These are phyloP conservation scores for Myrmecobius fasciatus DNA, from an alignment of 2,113 vertebrate genomes.

Conservation along the genomic window DNA sequence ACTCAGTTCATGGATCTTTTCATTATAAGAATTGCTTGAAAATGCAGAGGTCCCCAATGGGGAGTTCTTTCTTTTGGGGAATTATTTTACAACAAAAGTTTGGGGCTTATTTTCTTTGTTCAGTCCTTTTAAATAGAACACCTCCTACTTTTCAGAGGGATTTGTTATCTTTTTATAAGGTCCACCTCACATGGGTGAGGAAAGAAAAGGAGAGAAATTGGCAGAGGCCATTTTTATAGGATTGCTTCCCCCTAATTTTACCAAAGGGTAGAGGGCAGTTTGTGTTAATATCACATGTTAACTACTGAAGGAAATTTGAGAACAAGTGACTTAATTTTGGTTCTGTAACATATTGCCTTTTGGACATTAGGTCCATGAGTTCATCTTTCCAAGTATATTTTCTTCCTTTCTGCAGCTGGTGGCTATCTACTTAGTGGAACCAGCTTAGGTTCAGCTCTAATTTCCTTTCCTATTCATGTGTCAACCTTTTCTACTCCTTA, in stretches of 20 bases:
- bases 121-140: too few species aligned
- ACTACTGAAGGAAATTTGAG: background rate
- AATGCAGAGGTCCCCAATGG: background rate
- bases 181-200: too few species aligned
- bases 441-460: background rate
- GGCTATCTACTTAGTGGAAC: background rate
- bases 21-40: background rate
- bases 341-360: background rate
- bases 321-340: background rate
- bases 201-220: too few species aligned
- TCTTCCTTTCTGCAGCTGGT: background rate
- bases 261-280: too few species aligned
- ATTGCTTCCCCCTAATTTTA: too few species aligned
- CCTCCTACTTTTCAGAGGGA: too few species aligned
- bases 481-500: too few species aligned
- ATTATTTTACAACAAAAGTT: too few species aligned
- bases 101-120: too few species aligned
- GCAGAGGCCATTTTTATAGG: too few species aligned
- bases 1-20: background rate
- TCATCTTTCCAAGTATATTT: background rate
- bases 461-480: background rate
- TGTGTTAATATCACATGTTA: too few species aligned
- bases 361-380: background rate
- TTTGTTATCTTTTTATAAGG: too few species aligned
- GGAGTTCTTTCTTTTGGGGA: background rate